phyloP scores from a whole-genome alignment of 2,797 vertebrate species.

The Picus viridis region DNA sequence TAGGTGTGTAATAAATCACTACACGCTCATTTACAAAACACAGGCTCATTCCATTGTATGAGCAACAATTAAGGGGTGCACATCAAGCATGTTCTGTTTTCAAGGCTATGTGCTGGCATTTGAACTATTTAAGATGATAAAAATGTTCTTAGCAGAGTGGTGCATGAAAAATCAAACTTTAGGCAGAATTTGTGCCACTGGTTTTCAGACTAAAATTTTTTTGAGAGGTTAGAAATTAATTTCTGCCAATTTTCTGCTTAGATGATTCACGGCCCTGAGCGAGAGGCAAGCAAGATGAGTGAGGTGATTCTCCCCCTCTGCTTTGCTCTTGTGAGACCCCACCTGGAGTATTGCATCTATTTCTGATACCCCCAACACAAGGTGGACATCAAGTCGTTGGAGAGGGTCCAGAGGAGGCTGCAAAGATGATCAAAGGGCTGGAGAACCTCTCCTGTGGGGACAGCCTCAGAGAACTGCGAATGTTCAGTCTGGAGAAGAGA shows the following conservation, averaged over 20 bases:
- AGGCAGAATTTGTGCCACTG: not conserved
- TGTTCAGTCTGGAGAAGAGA: no score
- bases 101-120: not conserved
- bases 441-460: no score
- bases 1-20: slow-evolving; percentile 50
- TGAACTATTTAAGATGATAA: not conserved
- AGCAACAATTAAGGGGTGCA: not conserved
- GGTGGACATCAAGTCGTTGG: no score
- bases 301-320: no score
- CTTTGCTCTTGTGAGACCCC: no score
- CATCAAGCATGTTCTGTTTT: not conserved
- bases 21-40: slow-evolving; percentile 11
- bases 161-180: not conserved
- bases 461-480: no score
- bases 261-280: not conserved
- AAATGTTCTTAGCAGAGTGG: rapidly evolving
- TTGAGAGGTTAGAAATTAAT: not conserved
- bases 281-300: no score
- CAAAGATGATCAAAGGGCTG: no score
- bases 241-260: not conserved
- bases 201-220: not conserved
- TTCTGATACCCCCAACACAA: no score
- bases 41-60: not conserved
- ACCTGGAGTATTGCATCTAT: no score
- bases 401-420: no score